Evolutionary conservation across 2,888 invertebrate genomes (phyloP).

Genomic region (Synergus gifuensis): DNA sequence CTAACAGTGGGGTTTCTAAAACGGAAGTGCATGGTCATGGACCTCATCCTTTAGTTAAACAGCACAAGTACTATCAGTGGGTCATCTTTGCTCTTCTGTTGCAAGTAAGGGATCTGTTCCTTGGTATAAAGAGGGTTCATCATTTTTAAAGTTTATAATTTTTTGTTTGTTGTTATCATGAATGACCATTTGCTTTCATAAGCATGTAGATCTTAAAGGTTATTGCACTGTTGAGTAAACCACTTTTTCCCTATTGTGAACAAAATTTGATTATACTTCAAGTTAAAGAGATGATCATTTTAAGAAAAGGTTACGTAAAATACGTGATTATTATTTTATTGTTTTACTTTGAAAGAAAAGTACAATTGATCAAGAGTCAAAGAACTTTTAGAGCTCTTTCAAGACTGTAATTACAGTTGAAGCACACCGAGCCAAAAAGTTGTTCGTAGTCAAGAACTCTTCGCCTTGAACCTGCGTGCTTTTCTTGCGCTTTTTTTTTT

Average conservation of each 20-base stretch:
- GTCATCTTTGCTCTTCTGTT: constrained; percentile 81
- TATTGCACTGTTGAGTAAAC: too few species aligned
- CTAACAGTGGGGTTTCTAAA: constrained; percentile 79
- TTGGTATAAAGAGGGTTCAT: neutral
- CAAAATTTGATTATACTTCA: neutral
- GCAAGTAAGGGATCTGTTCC: constrained; percentile 76
- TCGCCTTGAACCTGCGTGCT: neutral
- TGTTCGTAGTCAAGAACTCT: neutral
- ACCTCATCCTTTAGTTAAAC: constrained; percentile 74
- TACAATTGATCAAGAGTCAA: neutral
- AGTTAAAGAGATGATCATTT: too few species aligned
- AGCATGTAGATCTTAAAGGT: too few species aligned
- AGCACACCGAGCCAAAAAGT: neutral
- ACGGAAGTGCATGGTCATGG: constrained; percentile 79
- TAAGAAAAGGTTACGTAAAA: neutral
- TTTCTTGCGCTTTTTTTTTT: neutral
- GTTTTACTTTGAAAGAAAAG: neutral
- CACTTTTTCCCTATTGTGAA: neutral
- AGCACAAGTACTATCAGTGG: constrained; percentile 82
- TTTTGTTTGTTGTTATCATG: neutral
- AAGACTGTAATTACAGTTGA: constrained; percentile 6
- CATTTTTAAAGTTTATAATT: neutral
- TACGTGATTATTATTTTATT: neutral
- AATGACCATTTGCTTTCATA: too few species aligned
- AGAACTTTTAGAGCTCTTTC: neutral